A percentile compares a stretch with the other conserved stretches of the same genome.
Conservation (phyloP, 2,888 invertebrate species). For the Phalera bucephala region DNA sequence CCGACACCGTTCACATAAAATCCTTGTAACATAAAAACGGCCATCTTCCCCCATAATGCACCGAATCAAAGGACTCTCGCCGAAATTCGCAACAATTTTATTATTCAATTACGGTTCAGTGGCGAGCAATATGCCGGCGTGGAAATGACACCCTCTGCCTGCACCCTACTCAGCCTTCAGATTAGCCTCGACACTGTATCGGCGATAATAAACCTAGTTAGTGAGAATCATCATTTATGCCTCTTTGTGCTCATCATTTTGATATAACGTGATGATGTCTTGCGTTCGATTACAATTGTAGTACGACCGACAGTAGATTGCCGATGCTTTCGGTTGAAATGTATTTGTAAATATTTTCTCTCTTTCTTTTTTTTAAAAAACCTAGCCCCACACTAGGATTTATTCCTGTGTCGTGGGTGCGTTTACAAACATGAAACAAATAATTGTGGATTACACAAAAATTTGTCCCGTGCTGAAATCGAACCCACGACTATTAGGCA, state of each 20-base stretch:
- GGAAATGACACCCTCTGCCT: conserved; percentile 60
- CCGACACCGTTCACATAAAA: conserved; percentile 16
- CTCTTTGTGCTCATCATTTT: not conserved
- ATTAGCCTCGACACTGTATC: conserved; percentile 49
- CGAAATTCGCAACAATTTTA: conserved; percentile 64
- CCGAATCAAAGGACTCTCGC: conserved; percentile 51
- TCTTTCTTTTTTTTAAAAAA: too few relatives aligned
- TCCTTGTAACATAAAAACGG: conserved; percentile 29
- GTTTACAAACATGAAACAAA: too few relatives aligned
- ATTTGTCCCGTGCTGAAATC: too few relatives aligned
- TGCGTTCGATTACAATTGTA: too few relatives aligned
- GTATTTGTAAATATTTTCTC: too few relatives aligned
- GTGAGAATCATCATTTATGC: conserved; percentile 46
- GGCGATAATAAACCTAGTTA: conserved; percentile 60
- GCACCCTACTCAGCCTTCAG: conserved; percentile 34
- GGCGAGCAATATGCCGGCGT: conserved; percentile 62
- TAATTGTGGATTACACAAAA: too few relatives aligned
- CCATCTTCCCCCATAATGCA: conserved; percentile 35
- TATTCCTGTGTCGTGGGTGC: too few relatives aligned
- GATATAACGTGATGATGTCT: too few relatives aligned
- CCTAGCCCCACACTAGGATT: too few relatives aligned
- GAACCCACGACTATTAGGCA: too few relatives aligned
- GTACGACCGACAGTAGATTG: too few relatives aligned
- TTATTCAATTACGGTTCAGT: conserved; percentile 67
- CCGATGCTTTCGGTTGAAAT: too few relatives aligned